Percentiles rank a stretch among this genome's conserved stretches.
Conservation (phyloP, 2,797 vertebrate genomes). For the Melanotaenia boesemani region DNA sequence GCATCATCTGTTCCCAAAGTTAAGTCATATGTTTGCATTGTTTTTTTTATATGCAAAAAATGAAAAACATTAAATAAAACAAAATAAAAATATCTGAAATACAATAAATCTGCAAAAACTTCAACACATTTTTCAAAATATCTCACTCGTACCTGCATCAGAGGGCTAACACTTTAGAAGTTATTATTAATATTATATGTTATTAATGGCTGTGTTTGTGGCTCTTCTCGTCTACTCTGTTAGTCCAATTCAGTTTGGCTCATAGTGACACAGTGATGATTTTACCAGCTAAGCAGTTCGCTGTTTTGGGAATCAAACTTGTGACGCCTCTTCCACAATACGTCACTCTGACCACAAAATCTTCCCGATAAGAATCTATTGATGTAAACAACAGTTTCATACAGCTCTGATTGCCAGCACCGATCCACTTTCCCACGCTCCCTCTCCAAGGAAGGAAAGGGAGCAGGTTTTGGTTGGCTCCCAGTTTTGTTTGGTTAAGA, state of each 20-base stretch:
- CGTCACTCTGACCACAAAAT: conserved; percentile 6
- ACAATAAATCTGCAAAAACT: neutral
- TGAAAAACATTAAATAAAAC: neutral
- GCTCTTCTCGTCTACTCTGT: neutral
- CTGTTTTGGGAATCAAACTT: conserved; percentile 50
- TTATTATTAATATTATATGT: neutral
- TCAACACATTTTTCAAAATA: neutral
- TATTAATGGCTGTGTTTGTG: neutral
- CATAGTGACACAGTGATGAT: neutral
- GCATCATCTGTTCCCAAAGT: too few species aligned
- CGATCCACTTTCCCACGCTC: conserved; percentile 61
- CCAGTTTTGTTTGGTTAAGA: conserved; percentile 54
- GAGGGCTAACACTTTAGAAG: too few species aligned
- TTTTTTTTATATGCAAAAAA: too few species aligned
- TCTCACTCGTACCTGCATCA: too few species aligned
- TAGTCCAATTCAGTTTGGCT: neutral
- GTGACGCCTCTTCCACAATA: conserved; percentile 15
- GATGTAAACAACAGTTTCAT: conserved; percentile 23
- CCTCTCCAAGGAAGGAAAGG: conserved; percentile 26
- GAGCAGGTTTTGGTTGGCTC: conserved; percentile 48
- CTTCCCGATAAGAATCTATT: conserved; percentile 31
- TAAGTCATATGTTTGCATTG: too few species aligned
- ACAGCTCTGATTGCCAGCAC: conserved; percentile 35
- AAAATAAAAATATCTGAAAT: neutral
- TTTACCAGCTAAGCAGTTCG: conserved; percentile 38